Evolutionary conservation across 2,113 vertebrate species (phyloP).

Genomic region (Pomatorhinus ruficollis): DNA sequence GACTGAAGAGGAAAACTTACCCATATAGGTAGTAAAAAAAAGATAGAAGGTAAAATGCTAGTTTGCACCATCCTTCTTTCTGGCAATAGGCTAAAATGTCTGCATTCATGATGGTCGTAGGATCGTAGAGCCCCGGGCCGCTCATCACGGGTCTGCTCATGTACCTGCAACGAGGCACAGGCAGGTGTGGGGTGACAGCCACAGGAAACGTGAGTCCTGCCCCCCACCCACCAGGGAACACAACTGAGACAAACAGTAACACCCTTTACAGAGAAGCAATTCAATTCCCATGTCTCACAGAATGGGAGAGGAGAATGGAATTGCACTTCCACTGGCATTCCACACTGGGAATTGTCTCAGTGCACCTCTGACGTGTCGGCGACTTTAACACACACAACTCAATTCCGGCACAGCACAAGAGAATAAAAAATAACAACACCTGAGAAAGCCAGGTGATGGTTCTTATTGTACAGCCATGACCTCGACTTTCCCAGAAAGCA

Average conservation of each 20-base stretch:
- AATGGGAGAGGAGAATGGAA: neutral
- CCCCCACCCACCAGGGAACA: neutral
- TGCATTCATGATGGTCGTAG: conserved; percentile 99
- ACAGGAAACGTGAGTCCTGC: neutral
- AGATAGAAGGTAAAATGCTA: conserved; percentile 97
- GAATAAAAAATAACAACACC: neutral
- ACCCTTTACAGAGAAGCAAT: neutral
- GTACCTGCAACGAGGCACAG: conserved; percentile 80
- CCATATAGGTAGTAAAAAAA: conserved; percentile 99
- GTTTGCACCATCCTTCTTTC: conserved; percentile 99
- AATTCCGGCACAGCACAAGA: neutral
- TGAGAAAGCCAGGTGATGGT: neutral
- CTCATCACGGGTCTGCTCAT: conserved; percentile 98
- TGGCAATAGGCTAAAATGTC: conserved; percentile 99
- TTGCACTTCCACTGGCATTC: accelerated
- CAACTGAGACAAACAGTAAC: neutral
- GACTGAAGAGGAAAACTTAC: conserved; percentile 69
- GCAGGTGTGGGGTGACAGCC: neutral
- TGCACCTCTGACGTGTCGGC: accelerated
- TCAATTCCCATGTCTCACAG: neutral
- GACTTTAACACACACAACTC: accelerated
- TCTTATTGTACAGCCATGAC: neutral
- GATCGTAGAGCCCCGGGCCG: conserved; percentile 94
- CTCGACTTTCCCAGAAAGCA: neutral
- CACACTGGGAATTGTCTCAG: accelerated